Conservation (phyloP, 2,113 vertebrate genomes). For the Corythaeola cristata region DNA sequence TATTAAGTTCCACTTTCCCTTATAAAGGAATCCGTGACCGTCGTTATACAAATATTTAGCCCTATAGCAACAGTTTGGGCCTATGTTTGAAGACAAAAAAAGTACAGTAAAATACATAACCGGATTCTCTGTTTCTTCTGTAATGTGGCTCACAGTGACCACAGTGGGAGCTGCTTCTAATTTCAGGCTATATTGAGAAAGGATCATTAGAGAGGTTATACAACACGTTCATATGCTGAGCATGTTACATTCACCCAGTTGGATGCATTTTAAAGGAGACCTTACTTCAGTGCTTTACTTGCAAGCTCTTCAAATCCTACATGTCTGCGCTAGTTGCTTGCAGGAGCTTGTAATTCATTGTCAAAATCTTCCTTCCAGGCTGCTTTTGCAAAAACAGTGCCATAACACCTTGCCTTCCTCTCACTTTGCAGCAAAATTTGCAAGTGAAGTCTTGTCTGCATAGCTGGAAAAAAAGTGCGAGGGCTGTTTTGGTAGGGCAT, state of each 20-base stretch:
- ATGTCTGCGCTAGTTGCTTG: constrained; percentile 4
- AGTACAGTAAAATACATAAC: neutral
- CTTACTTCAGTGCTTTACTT: neutral
- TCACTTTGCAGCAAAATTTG: constrained; percentile 9
- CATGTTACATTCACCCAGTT: neutral
- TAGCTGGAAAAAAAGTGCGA: neutral
- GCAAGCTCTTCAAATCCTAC: constrained; percentile 14
- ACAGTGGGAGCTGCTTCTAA: neutral
- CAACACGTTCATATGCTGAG: neutral
- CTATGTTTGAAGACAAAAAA: neutral
- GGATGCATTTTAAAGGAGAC: constrained; percentile 5
- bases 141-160: constrained; percentile 17
- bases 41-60: neutral
- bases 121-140: neutral
- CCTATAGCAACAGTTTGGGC: constrained; percentile 1
- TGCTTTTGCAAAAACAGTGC: constrained; percentile 37
- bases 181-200: constrained; percentile 14
- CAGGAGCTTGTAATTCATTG: constrained; percentile 50
- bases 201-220: neutral
- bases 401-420: constrained; percentile 43
- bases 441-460: constrained; percentile 55
- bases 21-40: neutral
- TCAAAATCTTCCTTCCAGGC: constrained; percentile 43
- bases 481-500: neutral
- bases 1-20: neutral